Conservation (phyloP, 2,113 vertebrate species). For the Protobothrops flavoviridis region DNA sequence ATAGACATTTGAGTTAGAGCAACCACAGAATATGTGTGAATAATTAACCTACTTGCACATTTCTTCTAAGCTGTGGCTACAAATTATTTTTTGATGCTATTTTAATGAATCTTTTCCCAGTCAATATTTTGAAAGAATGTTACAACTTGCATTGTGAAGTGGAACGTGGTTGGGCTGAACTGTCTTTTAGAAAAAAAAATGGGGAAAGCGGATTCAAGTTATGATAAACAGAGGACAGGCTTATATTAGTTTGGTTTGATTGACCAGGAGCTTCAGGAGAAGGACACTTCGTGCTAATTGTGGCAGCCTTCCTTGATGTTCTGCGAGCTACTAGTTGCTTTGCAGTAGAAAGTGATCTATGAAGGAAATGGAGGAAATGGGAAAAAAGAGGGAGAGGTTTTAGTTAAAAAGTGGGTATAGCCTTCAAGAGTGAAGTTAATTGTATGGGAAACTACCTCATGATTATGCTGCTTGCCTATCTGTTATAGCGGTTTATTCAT, state of each 20-base stretch:
- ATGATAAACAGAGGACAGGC: background rate
- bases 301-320: background rate
- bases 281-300: too few relatives aligned
- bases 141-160: background rate
- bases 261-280: background rate
- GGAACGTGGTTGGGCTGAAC: background rate
- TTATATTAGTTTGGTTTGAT: background rate
- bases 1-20: background rate
- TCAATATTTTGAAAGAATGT: background rate
- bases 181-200: background rate
- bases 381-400: background rate
- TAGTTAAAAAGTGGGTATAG: background rate
- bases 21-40: background rate
- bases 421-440: background rate
- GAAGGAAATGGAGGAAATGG: background rate
- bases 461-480: background rate
- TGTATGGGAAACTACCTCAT: background rate
- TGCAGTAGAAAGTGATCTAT: background rate
- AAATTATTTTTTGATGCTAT: background rate
- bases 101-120: background rate
- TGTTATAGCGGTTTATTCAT: background rate
- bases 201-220: background rate
- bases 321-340: background rate
- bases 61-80: background rate
- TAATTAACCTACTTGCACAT: background rate